Percentiles rank a stretch among this genome's conserved stretches.
Conservation (phyloP, 1,140 invertebrate genomes). For the Aleiodes sp. region DNA sequence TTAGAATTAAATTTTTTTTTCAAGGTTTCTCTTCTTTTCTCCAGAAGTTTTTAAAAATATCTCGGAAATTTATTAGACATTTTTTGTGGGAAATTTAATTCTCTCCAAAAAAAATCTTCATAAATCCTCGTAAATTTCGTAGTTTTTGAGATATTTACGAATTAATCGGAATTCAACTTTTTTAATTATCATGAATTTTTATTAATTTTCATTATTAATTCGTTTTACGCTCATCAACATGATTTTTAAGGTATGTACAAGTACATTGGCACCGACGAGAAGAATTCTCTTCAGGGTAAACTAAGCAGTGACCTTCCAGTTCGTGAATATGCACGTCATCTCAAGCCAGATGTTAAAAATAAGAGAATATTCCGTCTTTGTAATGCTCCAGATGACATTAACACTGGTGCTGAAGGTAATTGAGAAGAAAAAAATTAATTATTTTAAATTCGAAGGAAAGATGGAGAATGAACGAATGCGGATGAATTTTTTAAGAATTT, state of each 20-base stretch:
- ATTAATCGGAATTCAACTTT: too few species aligned
- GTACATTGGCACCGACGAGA: conserved; percentile 72
- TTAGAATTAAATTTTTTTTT: too few species aligned
- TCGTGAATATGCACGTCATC: conserved; percentile 64
- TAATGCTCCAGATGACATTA: conserved; percentile 73
- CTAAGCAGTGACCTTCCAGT: conserved; percentile 53
- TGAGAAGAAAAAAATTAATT: background rate
- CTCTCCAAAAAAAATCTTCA: too few species aligned
- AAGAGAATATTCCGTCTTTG: conserved; percentile 74
- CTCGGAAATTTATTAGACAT: too few species aligned
- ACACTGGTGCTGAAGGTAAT: conserved; percentile 74
- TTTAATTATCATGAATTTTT: background rate
- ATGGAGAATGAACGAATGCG: conserved; percentile 13
- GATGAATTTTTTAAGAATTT: background rate
- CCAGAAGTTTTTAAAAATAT: too few species aligned
- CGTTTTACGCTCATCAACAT: conserved; percentile 16
- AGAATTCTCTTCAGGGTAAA: conserved; percentile 49
- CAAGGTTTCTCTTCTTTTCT: too few species aligned
- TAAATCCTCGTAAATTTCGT: too few species aligned
- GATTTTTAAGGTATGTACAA: conserved; percentile 76
- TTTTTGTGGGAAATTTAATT: too few species aligned
- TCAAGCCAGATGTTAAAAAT: conserved; percentile 71
- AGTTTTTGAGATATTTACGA: too few species aligned
- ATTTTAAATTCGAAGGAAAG: too few species aligned
- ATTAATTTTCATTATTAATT: background rate